These are phyloP conservation scores for Alces alces DNA, from an alignment of 2,113 vertebrate genomes.

Conservation along the genomic window DNA sequence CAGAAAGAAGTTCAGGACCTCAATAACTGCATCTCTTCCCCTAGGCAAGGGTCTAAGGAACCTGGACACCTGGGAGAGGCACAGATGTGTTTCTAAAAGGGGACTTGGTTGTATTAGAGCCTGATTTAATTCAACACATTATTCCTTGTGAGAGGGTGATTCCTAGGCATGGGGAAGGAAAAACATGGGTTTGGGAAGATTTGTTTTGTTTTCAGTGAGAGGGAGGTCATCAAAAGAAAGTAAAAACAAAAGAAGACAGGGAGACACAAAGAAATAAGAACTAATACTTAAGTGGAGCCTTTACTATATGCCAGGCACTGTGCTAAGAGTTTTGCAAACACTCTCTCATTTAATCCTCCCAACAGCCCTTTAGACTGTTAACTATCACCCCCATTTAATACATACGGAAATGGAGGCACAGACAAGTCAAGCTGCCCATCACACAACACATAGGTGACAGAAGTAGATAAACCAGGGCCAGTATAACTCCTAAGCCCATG, in stretches of 20 bases:
- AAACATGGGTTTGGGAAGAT: not conserved
- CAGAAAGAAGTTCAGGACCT: not conserved
- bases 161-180: not conserved
- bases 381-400: not conserved
- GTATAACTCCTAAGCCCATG: not conserved
- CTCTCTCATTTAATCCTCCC: not conserved
- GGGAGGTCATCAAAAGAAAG: not conserved
- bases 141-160: not conserved
- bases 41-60: not conserved
- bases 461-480: not conserved
- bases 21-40: not conserved
- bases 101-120: not conserved
- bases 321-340: not conserved
- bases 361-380: not conserved
- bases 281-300: not conserved
- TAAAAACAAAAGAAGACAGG: not conserved
- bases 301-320: not conserved
- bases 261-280: not conserved
- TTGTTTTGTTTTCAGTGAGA: not conserved
- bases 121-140: not conserved
- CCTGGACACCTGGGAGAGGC: not conserved
- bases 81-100: not conserved
- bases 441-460: not conserved
- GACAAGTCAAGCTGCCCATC: not conserved
- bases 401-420: not conserved